Percentiles rank a stretch among this genome's conserved stretches.
These are phyloP conservation scores for Platysternon megacephalum DNA, from an alignment of 2,113 vertebrate genomes.

Conservation along the genomic window DNA sequence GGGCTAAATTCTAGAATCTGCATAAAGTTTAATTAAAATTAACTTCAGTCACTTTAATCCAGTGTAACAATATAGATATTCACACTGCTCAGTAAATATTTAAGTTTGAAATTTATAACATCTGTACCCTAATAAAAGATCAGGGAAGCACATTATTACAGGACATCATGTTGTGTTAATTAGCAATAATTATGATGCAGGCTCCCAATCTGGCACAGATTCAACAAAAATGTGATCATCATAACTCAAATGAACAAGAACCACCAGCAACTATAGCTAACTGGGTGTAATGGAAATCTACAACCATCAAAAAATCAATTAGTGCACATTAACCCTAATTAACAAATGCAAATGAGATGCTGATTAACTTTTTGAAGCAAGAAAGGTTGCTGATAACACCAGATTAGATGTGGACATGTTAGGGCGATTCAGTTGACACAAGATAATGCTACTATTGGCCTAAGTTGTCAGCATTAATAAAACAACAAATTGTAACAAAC, in stretches of 20 bases:
- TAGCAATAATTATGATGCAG: conserved; percentile 88
- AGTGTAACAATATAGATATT: not conserved
- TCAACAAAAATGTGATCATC: conserved; percentile 83
- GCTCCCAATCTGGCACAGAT: conserved; percentile 79
- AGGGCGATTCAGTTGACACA: conserved; percentile 84
- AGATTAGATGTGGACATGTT: conserved; percentile 82
- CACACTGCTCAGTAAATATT: conserved; percentile 54
- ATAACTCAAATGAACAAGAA: conserved; percentile 82
- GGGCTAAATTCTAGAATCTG: not conserved
- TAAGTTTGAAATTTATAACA: conserved; percentile 76
- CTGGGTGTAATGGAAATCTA: conserved; percentile 84
- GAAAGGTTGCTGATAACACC: conserved; percentile 71
- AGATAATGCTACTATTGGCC: conserved; percentile 76
- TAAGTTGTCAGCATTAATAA: conserved; percentile 80
- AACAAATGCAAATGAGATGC: conserved; percentile 88
- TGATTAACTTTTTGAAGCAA: conserved; percentile 89
- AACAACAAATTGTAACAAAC: conserved; percentile 72
- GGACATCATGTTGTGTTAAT: conserved; percentile 83
- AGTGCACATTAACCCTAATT: conserved; percentile 88
- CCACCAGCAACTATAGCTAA: conserved; percentile 82
- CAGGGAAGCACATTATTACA: conserved; percentile 71
- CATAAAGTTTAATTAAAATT: not conserved
- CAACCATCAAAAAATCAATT: conserved; percentile 91
- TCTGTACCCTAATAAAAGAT: conserved; percentile 58
- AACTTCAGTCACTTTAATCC: not conserved